These are phyloP conservation scores for Grantiella picta DNA, from an alignment of 2,113 vertebrate genomes.

Conservation along the genomic window DNA sequence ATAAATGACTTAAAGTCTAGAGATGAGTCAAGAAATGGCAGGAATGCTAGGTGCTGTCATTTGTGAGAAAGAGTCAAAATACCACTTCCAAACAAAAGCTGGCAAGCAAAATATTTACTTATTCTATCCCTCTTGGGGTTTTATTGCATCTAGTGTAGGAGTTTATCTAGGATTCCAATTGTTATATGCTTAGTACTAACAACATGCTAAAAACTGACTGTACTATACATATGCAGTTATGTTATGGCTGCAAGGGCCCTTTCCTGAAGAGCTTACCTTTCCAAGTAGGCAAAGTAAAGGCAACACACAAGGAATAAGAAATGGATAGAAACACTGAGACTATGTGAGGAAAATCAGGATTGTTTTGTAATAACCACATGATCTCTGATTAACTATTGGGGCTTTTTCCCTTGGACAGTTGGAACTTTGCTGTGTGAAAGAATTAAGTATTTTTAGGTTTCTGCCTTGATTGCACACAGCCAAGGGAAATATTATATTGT, in stretches of 20 bases:
- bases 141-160: not conserved
- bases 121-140: not conserved
- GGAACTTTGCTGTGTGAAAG: not conserved
- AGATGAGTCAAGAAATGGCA: not conserved
- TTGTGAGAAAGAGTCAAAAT: not conserved
- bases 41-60: not conserved
- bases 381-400: not conserved
- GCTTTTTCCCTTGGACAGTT: not conserved
- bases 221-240: not conserved
- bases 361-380: not conserved
- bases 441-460: not conserved
- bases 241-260: not conserved
- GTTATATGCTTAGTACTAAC: not conserved
- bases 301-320: not conserved
- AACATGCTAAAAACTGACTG: not conserved
- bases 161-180: not conserved
- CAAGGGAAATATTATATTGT: not conserved
- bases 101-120: not conserved
- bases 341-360: not conserved
- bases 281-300: not conserved
- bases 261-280: not conserved
- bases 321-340: not conserved
- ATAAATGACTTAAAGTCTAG: not conserved
- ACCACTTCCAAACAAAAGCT: not conserved
- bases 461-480: not conserved